phyloP scores from a whole-genome alignment of 2,888 invertebrate species.

The Dryomyza anilis region DNA sequence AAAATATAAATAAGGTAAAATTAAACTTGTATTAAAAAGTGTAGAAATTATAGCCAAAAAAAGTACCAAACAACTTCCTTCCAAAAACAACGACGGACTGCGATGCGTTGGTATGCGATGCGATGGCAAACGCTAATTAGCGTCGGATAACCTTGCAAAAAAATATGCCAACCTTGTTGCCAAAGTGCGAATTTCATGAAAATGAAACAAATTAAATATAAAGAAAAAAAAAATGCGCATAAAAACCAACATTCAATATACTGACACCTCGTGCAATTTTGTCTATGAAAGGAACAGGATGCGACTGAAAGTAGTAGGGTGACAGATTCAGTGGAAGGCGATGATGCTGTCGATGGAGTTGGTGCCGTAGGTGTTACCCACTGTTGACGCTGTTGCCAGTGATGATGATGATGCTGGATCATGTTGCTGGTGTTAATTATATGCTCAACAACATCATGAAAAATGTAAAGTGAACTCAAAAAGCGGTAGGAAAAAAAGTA shows the following conservation, averaged over 20 bases:
- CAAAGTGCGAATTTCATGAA: not conserved
- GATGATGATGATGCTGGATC: not conserved
- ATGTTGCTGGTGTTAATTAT: constrained; percentile 8
- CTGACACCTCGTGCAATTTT: no score
- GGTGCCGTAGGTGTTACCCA: no score
- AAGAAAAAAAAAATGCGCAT: no score
- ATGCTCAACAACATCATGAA: constrained; percentile 28
- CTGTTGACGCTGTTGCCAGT: not conserved
- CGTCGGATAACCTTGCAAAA: not conserved
- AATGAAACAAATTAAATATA: not conserved
- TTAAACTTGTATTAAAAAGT: no score
- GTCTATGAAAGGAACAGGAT: no score
- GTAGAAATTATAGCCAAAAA: not conserved
- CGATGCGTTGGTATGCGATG: not conserved
- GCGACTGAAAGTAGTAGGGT: no score
- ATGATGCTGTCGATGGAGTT: no score
- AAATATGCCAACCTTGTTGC: not conserved
- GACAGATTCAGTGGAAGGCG: no score
- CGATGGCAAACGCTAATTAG: not conserved
- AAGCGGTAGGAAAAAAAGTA: not conserved
- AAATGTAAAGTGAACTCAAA: constrained; percentile 1
- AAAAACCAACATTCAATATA: no score
- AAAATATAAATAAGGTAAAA: no score
- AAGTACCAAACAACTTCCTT: no score
- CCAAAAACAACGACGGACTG: not conserved